Evolutionary conservation across 2,797 vertebrate genomes (phyloP), one percentile per base, ranked within the genome.

Genomic region (Trachops cirrhosus): DNA sequence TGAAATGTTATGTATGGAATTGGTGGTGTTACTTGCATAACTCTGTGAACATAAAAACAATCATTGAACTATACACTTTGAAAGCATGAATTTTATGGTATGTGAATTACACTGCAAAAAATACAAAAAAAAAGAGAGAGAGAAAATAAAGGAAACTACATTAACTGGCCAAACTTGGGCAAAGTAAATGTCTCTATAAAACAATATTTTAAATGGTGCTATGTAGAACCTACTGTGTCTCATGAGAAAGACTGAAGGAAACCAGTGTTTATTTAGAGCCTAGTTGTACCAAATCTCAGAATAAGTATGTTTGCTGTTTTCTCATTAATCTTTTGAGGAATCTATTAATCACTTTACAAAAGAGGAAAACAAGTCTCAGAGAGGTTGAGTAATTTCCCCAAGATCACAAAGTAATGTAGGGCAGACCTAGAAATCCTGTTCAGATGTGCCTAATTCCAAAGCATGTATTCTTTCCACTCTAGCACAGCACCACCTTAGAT

Each of bases 271-370:
- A 77, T 52, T 68, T 83, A 52, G 71, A 74, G 24, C 19, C 80
- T 75, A 26, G 2, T 29, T 71, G 24, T 80, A 39, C 67, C 39
- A 86, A 74, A 18, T 44, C 21, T 22, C 83, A 79, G 22, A 21
- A 37, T 84, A 93, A 95, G n/a, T 70, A 14, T 5, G 54, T 82
- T 95, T 93, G 54, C 39, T 68, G 22, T 78, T 59, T 95, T 44
- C 37, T 39, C 50, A 52, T 59, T 88, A 70, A 95, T 85, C 50
- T 79, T 44, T 93, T 89, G 68, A 85, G 34, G 5, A 88, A 68
- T 85, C 1, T 79, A 59, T 80, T 79, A 79, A 26, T 84, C 71
- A 62, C 59, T 94, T 87, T 67, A 82, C 5, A 89, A 37, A 57
- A 71, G 26, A 96, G 19, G 44, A 77, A 92, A 92, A 41, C 19